phyloP scores from a whole-genome alignment of 2,113 vertebrate species.

The Trematocara marginatum region DNA sequence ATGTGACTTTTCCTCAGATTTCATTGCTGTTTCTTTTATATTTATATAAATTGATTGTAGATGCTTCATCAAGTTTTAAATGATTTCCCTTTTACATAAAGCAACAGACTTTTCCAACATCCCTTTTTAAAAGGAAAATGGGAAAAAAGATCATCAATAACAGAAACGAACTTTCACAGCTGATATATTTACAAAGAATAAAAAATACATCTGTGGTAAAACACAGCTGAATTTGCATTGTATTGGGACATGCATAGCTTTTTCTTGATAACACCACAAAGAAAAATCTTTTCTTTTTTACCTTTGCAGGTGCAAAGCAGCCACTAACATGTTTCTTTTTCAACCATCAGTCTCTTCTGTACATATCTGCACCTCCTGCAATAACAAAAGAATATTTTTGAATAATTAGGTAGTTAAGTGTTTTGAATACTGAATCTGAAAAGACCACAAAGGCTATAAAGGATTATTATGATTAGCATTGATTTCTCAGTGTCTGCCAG shows the following conservation, averaged over 20 bases:
- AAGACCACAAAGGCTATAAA: neutral
- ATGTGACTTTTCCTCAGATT: neutral
- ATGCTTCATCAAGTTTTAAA: neutral
- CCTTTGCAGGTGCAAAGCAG: neutral
- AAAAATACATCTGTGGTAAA: neutral
- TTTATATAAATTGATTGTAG: neutral
- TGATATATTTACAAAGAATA: neutral
- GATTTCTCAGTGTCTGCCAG: neutral
- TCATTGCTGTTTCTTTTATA: neutral
- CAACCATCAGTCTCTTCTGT: neutral
- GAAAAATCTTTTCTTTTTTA: accelerated
- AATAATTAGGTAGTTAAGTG: neutral
- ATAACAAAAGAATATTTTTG: neutral
- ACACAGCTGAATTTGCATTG: neutral
- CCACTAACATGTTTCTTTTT: neutral
- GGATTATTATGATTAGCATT: neutral
- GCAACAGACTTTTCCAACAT: neutral
- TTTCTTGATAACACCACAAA: neutral
- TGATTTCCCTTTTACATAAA: neutral
- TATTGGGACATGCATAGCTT: neutral
- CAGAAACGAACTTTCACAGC: neutral
- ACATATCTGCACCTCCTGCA: neutral
- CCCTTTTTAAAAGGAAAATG: accelerated
- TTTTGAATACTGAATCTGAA: neutral
- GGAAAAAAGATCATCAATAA: accelerated